A percentile compares a stretch with the other conserved stretches of the same genome.
These are phyloP conservation scores for Tigriopus californicus DNA, from an alignment of 2,888 invertebrate genomes.

Conservation along the genomic window DNA sequence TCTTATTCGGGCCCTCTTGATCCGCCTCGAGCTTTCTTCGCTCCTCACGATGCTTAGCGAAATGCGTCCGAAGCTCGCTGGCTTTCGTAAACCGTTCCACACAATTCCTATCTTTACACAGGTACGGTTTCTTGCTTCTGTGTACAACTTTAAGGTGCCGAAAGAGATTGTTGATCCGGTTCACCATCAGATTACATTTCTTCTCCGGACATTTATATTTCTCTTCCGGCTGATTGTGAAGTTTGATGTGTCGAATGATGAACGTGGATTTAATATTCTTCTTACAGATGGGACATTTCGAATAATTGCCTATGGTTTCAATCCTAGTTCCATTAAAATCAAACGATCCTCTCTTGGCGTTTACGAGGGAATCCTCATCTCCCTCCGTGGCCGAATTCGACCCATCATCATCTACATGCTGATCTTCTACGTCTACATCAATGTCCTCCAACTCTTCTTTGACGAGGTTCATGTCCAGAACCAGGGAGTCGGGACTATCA, in stretches of 20 bases:
- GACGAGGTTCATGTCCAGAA: too few species aligned
- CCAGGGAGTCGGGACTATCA: too few species aligned
- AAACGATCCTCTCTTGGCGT: neutral
- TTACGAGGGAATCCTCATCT: neutral
- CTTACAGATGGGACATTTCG: conserved; percentile 1
- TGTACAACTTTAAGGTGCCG: neutral
- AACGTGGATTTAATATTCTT: conserved; percentile 12
- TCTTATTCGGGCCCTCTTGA: neutral
- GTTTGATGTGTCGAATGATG: conserved; percentile 12
- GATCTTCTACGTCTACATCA: too few species aligned
- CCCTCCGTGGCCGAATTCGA: neutral
- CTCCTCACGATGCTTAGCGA: neutral
- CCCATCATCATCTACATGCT: neutral
- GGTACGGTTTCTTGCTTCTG: neutral
- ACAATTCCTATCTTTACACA: neutral
- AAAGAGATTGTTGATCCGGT: neutral
- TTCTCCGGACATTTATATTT: neutral
- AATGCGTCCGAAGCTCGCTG: neutral
- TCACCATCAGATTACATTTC: neutral
- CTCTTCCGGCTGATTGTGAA: neutral
- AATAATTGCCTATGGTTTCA: neutral
- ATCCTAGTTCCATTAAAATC: neutral
- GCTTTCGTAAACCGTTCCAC: neutral
- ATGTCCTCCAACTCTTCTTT: too few species aligned
- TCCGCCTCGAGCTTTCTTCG: neutral